Evolutionary conservation across 2,888 invertebrate genomes (phyloP), one percentile per base, ranked within the genome.

Genomic region (Drosophila fulvimacula): DNA sequence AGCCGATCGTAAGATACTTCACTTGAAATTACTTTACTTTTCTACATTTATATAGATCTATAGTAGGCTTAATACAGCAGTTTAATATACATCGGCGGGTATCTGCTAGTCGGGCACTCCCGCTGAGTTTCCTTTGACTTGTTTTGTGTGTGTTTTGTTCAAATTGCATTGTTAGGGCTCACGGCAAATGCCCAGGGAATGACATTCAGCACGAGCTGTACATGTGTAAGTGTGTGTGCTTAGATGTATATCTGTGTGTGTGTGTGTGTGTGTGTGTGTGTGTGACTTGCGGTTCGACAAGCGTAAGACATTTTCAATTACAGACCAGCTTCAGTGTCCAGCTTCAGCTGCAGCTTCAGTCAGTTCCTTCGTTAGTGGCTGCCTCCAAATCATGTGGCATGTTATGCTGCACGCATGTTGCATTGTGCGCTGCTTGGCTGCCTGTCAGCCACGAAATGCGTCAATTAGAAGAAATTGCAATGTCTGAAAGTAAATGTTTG

Each of bases 301-400:
- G 85, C 90, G 80, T 84, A 88, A 90, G 91, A 91, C 91, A 89
- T 90, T 90, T 91, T 88, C 91, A 90, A 91, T 90, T 90, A 90
- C 88, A 84, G 79, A 77, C 69, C 85, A 72, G 70, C 78, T 34
- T 5, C 64, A 58, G 17, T 53, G 72, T 52, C 65, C 73, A 66
- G 61, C n/a, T 61, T 36, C 65, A 49, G 60, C 51, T 38, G 0
- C 36, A 32, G 49, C 53, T 58, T 38, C 17, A 41, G 51, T 44
- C n/a, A 17, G 53, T 39, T 41, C 64, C 42, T 73, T 78, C 69
- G 74, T 76, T 78, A 76, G 73, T 51, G 55, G 13, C 27, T 60
- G 69, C 49, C 56, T 68, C 62, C 70, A 74, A 80, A 85, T 71
- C 82, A 67, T 72, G 79, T 73, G 76, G 88, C 73, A 79, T 73